Evolutionary conservation across 2,797 vertebrate species (phyloP), one percentile per base, ranked within the genome.

Genomic region (Sebastiscus tertius): DNA sequence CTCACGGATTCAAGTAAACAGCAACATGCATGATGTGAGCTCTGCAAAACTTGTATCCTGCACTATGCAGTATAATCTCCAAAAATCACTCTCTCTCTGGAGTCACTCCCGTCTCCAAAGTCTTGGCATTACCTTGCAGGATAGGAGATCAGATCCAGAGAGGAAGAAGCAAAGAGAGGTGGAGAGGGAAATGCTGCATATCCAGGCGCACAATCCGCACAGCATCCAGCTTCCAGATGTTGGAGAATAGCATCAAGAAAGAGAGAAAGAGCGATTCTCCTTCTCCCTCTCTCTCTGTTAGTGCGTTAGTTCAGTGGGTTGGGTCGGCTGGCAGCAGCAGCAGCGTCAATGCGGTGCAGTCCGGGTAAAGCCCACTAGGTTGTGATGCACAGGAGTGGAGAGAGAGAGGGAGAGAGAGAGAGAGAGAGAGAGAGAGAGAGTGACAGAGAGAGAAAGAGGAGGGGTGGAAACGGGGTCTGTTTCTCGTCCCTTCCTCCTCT

Each of bases 331-430:
- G 77, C 84, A 27, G 73, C 83, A 70, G 80, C 77, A 85, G 89
- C 86, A 85, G 89, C 91, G 83, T 63, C 93, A 94, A 93, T 93
- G 93, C 89, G 87, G 88, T 90, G 93, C 88, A 84, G 90, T 65
- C 87, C 65, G 84, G 79, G 87, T 83, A 86, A 82, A 89, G 84
- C 89, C 80, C 78, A 86, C 76, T 72, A 80, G 83, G 77, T 67
- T 88, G 85, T 71, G 92, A 88, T 86, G 92, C 85, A 69, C 83
- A 5, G 80, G 80, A 86, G 82, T 36, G 56, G 65, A 74, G 86
- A 84, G 86, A 84, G 88, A 79, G n/a, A n/a, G n/a, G n/a, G n/a
- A n/a, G n/a, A n/a, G 89, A 70, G 84, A 67, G 76, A 49, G 36
- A 39, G 79, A 61, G 79, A 42, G 76, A 34, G 74, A 42, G 72